Evolutionary conservation across 1,140 invertebrate species (phyloP), one percentile per base, ranked within the genome.

Genomic region (Heliconius congener): DNA sequence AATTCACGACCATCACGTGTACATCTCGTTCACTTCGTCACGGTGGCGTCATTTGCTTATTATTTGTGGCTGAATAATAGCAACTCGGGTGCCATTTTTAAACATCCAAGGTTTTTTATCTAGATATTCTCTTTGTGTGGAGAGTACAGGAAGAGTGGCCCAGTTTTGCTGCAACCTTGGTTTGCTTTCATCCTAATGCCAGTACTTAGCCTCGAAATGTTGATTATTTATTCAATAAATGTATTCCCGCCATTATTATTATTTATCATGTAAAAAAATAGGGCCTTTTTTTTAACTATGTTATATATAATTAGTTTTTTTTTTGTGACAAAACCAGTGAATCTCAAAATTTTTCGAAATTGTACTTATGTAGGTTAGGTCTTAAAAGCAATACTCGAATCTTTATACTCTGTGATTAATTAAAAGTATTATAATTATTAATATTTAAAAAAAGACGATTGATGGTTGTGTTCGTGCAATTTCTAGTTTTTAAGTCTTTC

Each of bases 381-480:
- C 42, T 83, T 52, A 80, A 81, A 91, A 93, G 90, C 91, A 93
- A 93, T 93, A 93, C 85, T 88, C 88, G 84, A 86, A 81, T 83
- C 77, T 86, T 83, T 39, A 85, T 81, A 85, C 84, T 82, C 88
- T 94, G 92, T 94, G 92, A 94, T 93, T 91, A 46, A 89, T 87
- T 86, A 77, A 83, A 88, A 90, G 90, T 94, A 93, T 93, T 93
- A 91, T 85, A 81, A 84, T 86, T 85, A 83, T 87, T 79, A 85
- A 78, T 27, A 27, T 66, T 66, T 13, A 66, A 66, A 79, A 94
- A 93, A 93, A 93, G 91, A 93, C 91, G 90, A 88, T 85, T 84
- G 81, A 91, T 88, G 93, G 93, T 94, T 94, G 93, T 94, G 93
- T 94, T 93, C 60, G 92, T 94, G 92, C 93, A 94, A 94, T 94